Evolutionary conservation across 2,888 invertebrate species (phyloP).

Genomic region (Amblyteles armatorius): DNA sequence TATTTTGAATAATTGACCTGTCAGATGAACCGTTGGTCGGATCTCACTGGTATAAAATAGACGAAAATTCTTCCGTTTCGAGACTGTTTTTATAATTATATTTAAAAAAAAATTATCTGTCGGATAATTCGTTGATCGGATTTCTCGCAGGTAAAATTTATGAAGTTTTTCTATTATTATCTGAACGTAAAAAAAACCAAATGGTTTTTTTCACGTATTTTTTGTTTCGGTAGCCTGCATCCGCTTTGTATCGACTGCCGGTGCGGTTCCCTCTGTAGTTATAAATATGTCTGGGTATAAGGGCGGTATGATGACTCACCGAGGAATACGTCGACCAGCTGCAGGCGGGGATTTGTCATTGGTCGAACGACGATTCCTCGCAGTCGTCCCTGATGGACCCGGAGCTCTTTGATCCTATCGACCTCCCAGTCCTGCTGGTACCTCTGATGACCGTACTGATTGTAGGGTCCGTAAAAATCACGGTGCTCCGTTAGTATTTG

Average conservation of each 20-base stretch:
- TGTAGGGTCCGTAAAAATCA: slow-evolving; percentile 74
- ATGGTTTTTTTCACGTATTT: neutral
- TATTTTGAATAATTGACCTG: neutral
- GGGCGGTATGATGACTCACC: slow-evolving; percentile 81
- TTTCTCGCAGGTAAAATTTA: neutral
- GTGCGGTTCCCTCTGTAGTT: slow-evolving; percentile 14
- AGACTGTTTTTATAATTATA: too few relatives aligned
- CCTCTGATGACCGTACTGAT: slow-evolving; percentile 75
- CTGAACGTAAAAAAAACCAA: too few relatives aligned
- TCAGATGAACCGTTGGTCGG: slow-evolving; percentile 25
- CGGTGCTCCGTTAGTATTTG: slow-evolving; percentile 81
- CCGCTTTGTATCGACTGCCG: neutral
- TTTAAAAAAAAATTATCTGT: too few relatives aligned
- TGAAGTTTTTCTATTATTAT: neutral
- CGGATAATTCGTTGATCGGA: neutral
- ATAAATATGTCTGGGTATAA: slow-evolving; percentile 25
- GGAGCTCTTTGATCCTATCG: slow-evolving; percentile 86
- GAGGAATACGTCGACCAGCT: slow-evolving; percentile 90
- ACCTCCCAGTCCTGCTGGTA: slow-evolving; percentile 74
- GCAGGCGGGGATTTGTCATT: slow-evolving; percentile 87
- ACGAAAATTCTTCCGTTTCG: neutral
- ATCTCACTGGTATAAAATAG: neutral
- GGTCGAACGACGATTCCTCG: slow-evolving; percentile 89
- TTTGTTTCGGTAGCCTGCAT: neutral
- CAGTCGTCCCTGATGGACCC: slow-evolving; percentile 89